These are phyloP conservation scores for Oreochromis mossambicus DNA, from an alignment of 2,797 vertebrate genomes.

Conservation along the genomic window DNA sequence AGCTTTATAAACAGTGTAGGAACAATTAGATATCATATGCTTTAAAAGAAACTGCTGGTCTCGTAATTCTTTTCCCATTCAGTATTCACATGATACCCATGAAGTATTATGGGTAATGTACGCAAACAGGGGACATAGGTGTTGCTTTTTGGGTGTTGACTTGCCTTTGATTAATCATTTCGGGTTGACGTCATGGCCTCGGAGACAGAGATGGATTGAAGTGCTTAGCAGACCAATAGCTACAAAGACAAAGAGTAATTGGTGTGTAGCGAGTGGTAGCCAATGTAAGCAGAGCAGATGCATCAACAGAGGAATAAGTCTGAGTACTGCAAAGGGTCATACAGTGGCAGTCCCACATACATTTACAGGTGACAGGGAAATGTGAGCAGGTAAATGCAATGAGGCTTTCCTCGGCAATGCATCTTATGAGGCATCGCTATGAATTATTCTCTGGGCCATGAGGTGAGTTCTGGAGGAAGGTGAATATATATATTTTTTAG, in stretches of 20 bases:
- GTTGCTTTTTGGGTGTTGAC: slow-evolving; percentile 55
- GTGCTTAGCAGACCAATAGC: slow-evolving; percentile 78
- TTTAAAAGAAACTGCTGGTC: not conserved
- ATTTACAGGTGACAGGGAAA: slow-evolving; percentile 70
- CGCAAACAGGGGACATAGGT: slow-evolving; percentile 38
- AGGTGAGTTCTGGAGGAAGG: slow-evolving; percentile 52
- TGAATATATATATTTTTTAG: slow-evolving; percentile 7
- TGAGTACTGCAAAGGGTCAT: slow-evolving; percentile 60
- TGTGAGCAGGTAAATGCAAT: slow-evolving; percentile 50
- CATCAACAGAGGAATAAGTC: slow-evolving; percentile 69
- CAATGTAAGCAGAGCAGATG: slow-evolving; percentile 74
- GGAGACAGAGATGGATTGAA: slow-evolving; percentile 79
- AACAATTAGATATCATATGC: not conserved
- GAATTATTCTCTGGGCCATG: slow-evolving; percentile 55
- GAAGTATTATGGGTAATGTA: slow-evolving; percentile 40
- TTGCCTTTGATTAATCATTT: slow-evolving; percentile 67
- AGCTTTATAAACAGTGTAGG: slow-evolving; percentile 27
- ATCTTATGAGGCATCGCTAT: slow-evolving; percentile 50
- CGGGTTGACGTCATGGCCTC: slow-evolving; percentile 62
- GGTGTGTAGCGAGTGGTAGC: slow-evolving; percentile 67
- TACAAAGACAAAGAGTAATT: slow-evolving; percentile 79
- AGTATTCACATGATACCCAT: slow-evolving; percentile 22
- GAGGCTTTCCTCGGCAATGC: slow-evolving; percentile 41
- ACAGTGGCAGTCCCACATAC: slow-evolving; percentile 47
- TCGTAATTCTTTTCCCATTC: not conserved